Conservation (phyloP, 64 coral and sea anemone species). For the Montipora cactus region DNA sequence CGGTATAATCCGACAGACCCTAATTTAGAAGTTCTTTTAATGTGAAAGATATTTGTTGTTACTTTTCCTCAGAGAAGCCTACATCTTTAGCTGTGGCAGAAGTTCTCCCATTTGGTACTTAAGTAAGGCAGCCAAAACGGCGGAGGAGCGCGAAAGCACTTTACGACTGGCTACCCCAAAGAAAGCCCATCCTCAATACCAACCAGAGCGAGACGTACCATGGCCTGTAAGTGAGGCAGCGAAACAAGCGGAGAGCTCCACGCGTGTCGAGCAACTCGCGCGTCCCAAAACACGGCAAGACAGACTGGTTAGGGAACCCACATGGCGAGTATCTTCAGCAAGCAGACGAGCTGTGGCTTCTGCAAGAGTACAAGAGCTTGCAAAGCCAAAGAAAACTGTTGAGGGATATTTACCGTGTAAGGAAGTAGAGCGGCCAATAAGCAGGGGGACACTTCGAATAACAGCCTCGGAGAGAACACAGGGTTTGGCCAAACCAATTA, state of each 20-base stretch:
- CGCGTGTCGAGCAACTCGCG: conserved; percentile 80
- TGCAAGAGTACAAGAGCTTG: conserved; percentile 75
- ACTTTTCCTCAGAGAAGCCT: conserved; percentile 58
- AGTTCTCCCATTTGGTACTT: conserved; percentile 91
- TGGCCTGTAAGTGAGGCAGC: conserved; percentile 73
- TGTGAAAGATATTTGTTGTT: background rate
- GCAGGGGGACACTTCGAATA: conserved; percentile 70
- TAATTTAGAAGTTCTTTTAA: too few relatives aligned
- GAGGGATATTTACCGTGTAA: conserved; percentile 80
- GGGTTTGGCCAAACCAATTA: conserved; percentile 72
- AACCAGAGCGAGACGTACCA: conserved; percentile 50
- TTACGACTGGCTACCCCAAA: conserved; percentile 75
- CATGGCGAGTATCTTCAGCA: conserved; percentile 80
- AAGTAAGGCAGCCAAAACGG: conserved; percentile 81
- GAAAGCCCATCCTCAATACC: conserved; percentile 71
- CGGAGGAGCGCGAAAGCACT: conserved; percentile 81
- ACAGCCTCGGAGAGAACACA: conserved; percentile 85
- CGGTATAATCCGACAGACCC: too few relatives aligned
- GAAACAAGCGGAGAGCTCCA: conserved; percentile 53
- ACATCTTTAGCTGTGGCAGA: conserved; percentile 89
- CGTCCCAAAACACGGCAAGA: conserved; percentile 87
- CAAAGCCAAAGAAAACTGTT: conserved; percentile 79
- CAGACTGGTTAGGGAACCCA: conserved; percentile 75
- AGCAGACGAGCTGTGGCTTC: conserved; percentile 71
- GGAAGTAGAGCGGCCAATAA: conserved; percentile 71